A percentile compares a stretch with the other conserved stretches of the same genome.
phyloP scores from a whole-genome alignment of 1,140 invertebrate genomes.

The Diuraphis noxia region DNA sequence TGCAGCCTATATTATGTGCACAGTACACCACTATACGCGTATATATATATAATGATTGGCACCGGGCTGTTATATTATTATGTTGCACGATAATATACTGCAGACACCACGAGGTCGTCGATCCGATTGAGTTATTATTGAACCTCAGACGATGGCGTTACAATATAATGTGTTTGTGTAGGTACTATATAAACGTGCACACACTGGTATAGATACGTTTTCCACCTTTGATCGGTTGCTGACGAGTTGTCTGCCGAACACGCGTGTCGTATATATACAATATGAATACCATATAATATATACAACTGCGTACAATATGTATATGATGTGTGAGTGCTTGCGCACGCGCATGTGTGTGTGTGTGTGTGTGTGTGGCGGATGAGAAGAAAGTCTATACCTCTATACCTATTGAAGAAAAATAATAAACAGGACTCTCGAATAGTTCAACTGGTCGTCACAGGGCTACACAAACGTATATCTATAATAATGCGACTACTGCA shows the following conservation, averaged over 20 bases:
- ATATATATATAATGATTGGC: slow-evolving; percentile 37
- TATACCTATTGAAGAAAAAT: no score
- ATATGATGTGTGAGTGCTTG: neutral
- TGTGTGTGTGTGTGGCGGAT: neutral
- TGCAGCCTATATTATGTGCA: neutral
- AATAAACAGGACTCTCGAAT: neutral
- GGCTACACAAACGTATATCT: neutral
- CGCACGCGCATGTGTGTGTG: no score
- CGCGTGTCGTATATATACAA: neutral
- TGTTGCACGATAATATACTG: neutral
- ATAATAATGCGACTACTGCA: neutral
- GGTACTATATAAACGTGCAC: neutral
- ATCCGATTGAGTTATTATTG: slow-evolving; percentile 50
- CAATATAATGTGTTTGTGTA: neutral
- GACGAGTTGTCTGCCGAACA: slow-evolving; percentile 19
- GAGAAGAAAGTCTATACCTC: slow-evolving; percentile 13
- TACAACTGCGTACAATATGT: neutral
- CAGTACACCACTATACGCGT: neutral
- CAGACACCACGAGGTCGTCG: slow-evolving; percentile 36
- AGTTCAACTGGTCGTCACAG: neutral
- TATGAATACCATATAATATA: neutral
- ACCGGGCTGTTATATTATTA: neutral
- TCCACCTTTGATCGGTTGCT: slow-evolving; percentile 24
- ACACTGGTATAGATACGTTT: neutral
- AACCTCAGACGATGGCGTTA: slow-evolving; percentile 24